Conservation (phyloP, 2,113 vertebrate species). For the Gymnocephalus cernua region DNA sequence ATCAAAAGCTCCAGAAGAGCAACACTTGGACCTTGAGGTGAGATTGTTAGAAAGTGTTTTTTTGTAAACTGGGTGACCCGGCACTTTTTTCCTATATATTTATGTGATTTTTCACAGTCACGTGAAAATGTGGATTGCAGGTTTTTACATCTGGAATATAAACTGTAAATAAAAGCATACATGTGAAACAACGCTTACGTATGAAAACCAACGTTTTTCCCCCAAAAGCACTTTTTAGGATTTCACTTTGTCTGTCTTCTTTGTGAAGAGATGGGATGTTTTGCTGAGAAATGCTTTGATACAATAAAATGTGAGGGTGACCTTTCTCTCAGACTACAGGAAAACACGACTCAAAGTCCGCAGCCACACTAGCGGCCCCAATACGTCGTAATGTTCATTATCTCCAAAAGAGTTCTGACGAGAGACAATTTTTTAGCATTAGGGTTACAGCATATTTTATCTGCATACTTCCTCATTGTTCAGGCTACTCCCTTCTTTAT, state of each 20-base stretch:
- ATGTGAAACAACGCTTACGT: neutral
- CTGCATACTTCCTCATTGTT: neutral
- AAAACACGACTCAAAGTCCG: neutral
- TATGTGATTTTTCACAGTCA: too few relatives aligned
- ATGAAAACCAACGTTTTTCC: neutral
- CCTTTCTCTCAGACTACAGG: neutral
- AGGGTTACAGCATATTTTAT: neutral
- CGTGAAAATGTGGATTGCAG: neutral
- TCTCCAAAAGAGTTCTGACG: neutral
- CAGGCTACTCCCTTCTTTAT: neutral
- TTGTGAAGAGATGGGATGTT: neutral
- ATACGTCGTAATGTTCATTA: slow-evolving; percentile 2
- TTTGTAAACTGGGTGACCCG: neutral
- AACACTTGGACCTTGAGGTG: too few relatives aligned
- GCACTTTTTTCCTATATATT: neutral
- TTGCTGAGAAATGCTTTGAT: neutral
- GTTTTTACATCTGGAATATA: neutral
- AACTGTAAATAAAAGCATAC: neutral
- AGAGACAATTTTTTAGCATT: neutral
- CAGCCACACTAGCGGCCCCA: neutral
- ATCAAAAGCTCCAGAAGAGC: neutral
- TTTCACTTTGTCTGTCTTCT: neutral
- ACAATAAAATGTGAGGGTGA: neutral
- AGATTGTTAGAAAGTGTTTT: neutral
- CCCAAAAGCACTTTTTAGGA: too few relatives aligned